These are phyloP conservation scores for Caenorhabditis angaria DNA, from an alignment of 2,888 invertebrate genomes.

Conservation along the genomic window DNA sequence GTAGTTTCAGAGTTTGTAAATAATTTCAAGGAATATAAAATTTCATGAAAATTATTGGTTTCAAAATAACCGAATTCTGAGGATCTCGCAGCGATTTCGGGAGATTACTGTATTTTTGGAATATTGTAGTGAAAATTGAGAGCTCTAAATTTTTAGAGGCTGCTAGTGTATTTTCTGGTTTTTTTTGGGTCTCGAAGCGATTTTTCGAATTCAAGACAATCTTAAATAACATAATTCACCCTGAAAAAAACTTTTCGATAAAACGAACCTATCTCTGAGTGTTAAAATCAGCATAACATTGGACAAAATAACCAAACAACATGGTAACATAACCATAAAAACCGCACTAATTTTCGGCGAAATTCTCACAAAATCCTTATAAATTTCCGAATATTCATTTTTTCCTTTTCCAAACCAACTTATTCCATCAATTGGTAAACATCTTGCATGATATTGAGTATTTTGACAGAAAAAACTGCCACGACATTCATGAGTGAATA, in stretches of 20 bases:
- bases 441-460: slow-evolving; percentile 61
- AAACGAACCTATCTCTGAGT: slow-evolving; percentile 57
- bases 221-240: no score
- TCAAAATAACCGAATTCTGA: no score
- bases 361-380: slow-evolving; percentile 43
- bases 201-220: no score
- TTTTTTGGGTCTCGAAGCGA: no score
- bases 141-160: no score
- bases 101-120: background rate
- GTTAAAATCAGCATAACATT: slow-evolving; percentile 66
- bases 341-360: slow-evolving; percentile 57
- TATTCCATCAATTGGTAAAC: slow-evolving; percentile 53
- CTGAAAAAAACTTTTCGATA: background rate
- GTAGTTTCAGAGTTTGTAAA: no score
- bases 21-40: background rate
- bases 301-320: slow-evolving; percentile 61
- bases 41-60: no score
- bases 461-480: slow-evolving; percentile 63
- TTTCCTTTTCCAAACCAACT: slow-evolving; percentile 63
- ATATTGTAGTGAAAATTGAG: background rate
- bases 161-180: no score
- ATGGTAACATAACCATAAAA: slow-evolving; percentile 64
- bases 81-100: no score
- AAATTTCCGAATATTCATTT: slow-evolving; percentile 55
- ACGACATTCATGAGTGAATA: slow-evolving; percentile 55